Conservation (phyloP, 2,113 vertebrate genomes). For the Pitta sordida region DNA sequence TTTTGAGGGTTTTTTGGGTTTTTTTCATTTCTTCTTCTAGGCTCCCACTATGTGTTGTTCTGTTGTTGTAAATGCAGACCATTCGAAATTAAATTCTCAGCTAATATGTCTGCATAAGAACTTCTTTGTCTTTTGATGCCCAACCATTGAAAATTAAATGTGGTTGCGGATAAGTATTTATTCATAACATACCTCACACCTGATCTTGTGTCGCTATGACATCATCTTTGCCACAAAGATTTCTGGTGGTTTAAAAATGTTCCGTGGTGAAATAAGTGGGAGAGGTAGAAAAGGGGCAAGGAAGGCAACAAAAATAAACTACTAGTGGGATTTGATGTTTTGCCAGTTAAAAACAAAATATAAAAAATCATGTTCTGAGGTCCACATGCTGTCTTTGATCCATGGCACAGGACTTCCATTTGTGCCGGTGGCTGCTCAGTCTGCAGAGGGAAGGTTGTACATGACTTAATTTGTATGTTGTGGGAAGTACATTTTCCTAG, state of each 20-base stretch:
- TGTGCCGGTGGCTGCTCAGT: constrained; percentile 22
- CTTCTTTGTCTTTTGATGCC: constrained; percentile 65
- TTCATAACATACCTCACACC: constrained; percentile 67
- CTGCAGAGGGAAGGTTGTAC: neutral
- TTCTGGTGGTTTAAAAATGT: constrained; percentile 60
- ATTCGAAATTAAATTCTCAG: constrained; percentile 62
- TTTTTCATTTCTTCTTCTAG: neutral
- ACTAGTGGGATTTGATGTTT: constrained; percentile 52
- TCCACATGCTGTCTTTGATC: constrained; percentile 43
- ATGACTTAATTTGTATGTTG: constrained; percentile 60
- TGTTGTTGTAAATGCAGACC: constrained; percentile 44
- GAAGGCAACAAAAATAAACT: constrained; percentile 47
- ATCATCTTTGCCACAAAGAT: constrained; percentile 59
- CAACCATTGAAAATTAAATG: constrained; percentile 66
- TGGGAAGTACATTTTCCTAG: constrained; percentile 51
- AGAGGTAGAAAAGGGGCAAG: constrained; percentile 12
- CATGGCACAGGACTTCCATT: constrained; percentile 43
- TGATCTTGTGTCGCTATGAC: constrained; percentile 68
- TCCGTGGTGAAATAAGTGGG: constrained; percentile 52
- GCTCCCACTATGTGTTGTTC: constrained; percentile 16
- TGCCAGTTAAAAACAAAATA: constrained; percentile 52
- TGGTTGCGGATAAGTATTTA: constrained; percentile 67
- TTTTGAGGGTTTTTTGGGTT: neutral
- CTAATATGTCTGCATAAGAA: constrained; percentile 69
- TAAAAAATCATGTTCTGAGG: constrained; percentile 34